These are phyloP conservation scores for Camelus bactrianus DNA, from an alignment of 2,113 vertebrate genomes.

Conservation along the genomic window DNA sequence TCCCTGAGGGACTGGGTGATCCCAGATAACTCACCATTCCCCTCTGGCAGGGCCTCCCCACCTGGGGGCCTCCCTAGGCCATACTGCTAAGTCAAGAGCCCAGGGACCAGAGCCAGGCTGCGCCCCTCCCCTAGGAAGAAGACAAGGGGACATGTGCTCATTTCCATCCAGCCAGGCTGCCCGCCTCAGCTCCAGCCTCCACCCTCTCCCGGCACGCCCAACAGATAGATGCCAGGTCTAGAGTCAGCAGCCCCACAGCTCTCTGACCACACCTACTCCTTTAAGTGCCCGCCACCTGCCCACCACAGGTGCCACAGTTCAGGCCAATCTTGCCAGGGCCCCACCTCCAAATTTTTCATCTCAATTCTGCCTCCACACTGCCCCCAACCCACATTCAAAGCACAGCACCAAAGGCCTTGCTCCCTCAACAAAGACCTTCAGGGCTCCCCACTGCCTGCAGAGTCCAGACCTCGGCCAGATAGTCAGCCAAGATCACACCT, in stretches of 20 bases:
- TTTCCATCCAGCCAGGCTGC: not conserved
- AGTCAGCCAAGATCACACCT: not conserved
- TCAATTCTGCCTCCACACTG: not conserved
- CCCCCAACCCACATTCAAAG: not conserved
- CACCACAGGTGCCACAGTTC: not conserved
- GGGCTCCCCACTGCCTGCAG: not conserved
- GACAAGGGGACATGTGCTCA: not conserved
- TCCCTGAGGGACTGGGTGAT: not conserved
- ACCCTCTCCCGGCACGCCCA: not conserved
- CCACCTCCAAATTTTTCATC: not conserved
- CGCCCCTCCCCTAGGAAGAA: not conserved
- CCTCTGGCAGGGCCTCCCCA: not conserved
- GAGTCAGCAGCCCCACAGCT: accelerated
- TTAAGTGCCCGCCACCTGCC: accelerated
- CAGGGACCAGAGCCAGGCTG: not conserved
- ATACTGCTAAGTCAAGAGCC: not conserved
- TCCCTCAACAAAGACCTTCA: not conserved
- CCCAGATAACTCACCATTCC: not conserved
- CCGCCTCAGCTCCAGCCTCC: not conserved
- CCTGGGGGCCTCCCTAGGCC: not conserved
- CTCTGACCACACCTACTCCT: not conserved
- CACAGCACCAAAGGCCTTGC: not conserved
- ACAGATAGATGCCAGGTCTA: not conserved
- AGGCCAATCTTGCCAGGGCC: not conserved
- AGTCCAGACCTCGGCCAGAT: not conserved